Evolutionary conservation across 1,140 invertebrate genomes (phyloP).

Genomic region (Homarus americanus): DNA sequence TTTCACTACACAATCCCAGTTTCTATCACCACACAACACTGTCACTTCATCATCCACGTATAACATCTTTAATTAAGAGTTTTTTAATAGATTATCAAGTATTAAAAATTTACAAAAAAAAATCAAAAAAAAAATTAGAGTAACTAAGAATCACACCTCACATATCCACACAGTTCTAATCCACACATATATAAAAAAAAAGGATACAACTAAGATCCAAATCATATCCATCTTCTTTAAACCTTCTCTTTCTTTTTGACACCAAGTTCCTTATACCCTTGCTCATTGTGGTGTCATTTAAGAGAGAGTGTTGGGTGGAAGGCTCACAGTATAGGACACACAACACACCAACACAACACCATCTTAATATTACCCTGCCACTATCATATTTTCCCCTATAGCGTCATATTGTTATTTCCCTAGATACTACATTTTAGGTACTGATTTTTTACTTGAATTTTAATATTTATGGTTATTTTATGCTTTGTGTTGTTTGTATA

Average conservation of each 20-base stretch:
- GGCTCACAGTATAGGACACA: not conserved
- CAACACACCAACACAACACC: conserved; percentile 28
- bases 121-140: no score
- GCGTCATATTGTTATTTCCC: conserved; percentile 17
- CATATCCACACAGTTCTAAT: no score
- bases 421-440: no score
- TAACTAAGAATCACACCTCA: no score
- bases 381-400: not conserved
- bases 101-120: no score
- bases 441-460: no score
- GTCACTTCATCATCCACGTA: not conserved
- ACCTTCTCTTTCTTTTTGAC: conserved; percentile 82
- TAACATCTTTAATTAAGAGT: no score
- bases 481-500: no score
- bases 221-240: conserved; percentile 82
- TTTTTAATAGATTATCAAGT: no score
- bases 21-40: not conserved
- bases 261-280: conserved; percentile 77
- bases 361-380: not conserved
- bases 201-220: conserved; percentile 79
- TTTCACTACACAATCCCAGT: not conserved
- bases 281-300: conserved; percentile 62
- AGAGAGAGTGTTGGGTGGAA: conserved; percentile 7
- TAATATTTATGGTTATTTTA: no score
- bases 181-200: not conserved